Evolutionary conservation across 1,140 invertebrate genomes (phyloP).

Genomic region (Lasioglossum albipes): DNA sequence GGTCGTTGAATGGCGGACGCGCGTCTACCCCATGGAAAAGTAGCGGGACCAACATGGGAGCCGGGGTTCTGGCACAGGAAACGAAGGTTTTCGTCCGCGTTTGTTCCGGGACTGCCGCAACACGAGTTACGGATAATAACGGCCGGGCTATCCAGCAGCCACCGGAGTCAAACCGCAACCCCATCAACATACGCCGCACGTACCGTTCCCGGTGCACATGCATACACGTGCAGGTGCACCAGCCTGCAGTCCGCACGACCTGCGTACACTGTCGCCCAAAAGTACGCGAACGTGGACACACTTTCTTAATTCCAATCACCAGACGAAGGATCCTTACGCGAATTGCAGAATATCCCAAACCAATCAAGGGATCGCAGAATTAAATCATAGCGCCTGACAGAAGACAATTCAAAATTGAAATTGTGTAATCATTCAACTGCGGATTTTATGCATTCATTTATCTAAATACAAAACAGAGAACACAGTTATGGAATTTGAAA

Average conservation of each 20-base stretch:
- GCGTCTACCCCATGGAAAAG: not conserved
- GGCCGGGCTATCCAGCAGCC: constrained; percentile 64
- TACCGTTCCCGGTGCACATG: constrained; percentile 43
- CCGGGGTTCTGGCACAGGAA: constrained; percentile 29
- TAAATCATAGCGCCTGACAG: too few species aligned
- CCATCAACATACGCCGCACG: constrained; percentile 66
- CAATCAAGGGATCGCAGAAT: too few species aligned
- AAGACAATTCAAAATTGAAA: too few species aligned
- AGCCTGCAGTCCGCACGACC: constrained; percentile 7
- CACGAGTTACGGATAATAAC: constrained; percentile 68
- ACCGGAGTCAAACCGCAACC: constrained; percentile 66
- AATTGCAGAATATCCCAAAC: too few species aligned
- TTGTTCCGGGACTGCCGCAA: constrained; percentile 62
- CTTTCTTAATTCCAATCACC: too few species aligned
- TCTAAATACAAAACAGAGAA: too few species aligned
- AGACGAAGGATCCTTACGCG: too few species aligned
- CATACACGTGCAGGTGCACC: constrained; percentile 35
- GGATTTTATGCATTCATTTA: too few species aligned
- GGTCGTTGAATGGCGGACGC: not conserved
- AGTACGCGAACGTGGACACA: too few species aligned
- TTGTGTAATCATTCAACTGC: too few species aligned
- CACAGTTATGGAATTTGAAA: too few species aligned
- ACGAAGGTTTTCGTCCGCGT: constrained; percentile 56
- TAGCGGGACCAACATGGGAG: not conserved
- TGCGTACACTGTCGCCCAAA: not conserved